Conservation (phyloP, 2,888 invertebrate genomes). For the Euphydryas editha region DNA sequence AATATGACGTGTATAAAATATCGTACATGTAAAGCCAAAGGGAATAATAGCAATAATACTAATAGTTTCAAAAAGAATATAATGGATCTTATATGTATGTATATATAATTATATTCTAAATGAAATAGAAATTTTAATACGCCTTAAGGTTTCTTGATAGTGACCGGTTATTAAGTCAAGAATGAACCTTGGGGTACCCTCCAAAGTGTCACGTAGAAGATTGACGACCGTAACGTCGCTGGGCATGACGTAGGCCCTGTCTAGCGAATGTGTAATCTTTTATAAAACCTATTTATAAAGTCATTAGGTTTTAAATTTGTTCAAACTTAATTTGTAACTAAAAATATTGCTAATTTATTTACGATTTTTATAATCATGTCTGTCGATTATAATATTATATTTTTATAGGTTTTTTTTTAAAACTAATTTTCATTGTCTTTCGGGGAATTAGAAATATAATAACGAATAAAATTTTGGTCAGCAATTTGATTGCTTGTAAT, state of each 20-base stretch:
- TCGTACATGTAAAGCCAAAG: too few relatives aligned
- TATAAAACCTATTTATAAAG: neutral
- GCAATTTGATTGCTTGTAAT: too few relatives aligned
- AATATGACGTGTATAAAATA: too few relatives aligned
- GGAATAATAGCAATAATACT: too few relatives aligned
- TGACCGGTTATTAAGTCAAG: constrained; percentile 36
- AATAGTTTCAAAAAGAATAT: neutral
- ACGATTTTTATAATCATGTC: neutral
- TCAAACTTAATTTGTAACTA: neutral
- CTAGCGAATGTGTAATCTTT: constrained; percentile 1
- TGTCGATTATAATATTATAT: neutral
- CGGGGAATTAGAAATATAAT: too few relatives aligned
- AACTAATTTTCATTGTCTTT: too few relatives aligned
- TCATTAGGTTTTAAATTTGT: neutral
- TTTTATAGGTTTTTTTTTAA: neutral
- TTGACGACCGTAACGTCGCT: constrained; percentile 46
- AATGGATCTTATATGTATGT: neutral
- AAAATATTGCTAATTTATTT: constrained; percentile 8
- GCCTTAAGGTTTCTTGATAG: constrained; percentile 22
- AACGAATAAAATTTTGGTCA: too few relatives aligned
- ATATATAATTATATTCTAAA: too few relatives aligned
- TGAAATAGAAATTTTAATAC: constrained; percentile 15
- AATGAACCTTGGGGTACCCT: constrained; percentile 41
- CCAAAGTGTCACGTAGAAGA: constrained; percentile 48
- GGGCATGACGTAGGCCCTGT: constrained; percentile 23